Evolutionary conservation across 2,888 invertebrate genomes (phyloP).

Genomic region (Azorinus chamasolen): DNA sequence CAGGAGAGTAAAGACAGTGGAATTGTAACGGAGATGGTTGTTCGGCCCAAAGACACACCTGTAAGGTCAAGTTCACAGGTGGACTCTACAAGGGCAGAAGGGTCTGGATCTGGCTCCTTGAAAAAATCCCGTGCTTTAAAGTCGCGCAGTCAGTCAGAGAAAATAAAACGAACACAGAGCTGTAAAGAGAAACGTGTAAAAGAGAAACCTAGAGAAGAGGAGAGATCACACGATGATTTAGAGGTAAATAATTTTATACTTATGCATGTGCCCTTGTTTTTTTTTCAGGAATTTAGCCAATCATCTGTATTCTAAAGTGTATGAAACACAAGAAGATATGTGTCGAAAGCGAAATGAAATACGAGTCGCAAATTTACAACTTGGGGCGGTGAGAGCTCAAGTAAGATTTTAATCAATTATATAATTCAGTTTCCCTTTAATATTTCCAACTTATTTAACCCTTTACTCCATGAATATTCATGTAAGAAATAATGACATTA

Average conservation of each 20-base stretch:
- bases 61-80: constrained; percentile 3
- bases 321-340: constrained; percentile 98
- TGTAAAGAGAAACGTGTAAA: constrained; percentile 60
- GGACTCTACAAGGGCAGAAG: constrained; percentile 31
- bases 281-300: constrained; percentile 84
- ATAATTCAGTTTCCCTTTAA: too few relatives aligned
- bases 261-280: constrained; percentile 33
- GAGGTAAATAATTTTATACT: constrained; percentile 58
- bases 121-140: constrained; percentile 46
- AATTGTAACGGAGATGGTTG: constrained; percentile 70
- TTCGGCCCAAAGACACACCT: constrained; percentile 43
- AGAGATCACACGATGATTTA: constrained; percentile 58
- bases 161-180: constrained; percentile 63
- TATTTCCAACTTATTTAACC: too few relatives aligned
- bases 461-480: too few relatives aligned
- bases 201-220: constrained; percentile 27
- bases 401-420: constrained; percentile 89
- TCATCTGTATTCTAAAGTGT: constrained; percentile 95
- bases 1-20: constrained; percentile 74
- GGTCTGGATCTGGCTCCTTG: not conserved
- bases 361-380: constrained; percentile 95
- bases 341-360: constrained; percentile 97
- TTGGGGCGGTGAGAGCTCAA: constrained; percentile 96
- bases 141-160: constrained; percentile 43
- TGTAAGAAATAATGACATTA: too few relatives aligned